Percentiles rank a stretch among this genome's conserved stretches.
Evolutionary conservation across 2,113 vertebrate genomes (phyloP).

Genomic region (Trichechus manatus): DNA sequence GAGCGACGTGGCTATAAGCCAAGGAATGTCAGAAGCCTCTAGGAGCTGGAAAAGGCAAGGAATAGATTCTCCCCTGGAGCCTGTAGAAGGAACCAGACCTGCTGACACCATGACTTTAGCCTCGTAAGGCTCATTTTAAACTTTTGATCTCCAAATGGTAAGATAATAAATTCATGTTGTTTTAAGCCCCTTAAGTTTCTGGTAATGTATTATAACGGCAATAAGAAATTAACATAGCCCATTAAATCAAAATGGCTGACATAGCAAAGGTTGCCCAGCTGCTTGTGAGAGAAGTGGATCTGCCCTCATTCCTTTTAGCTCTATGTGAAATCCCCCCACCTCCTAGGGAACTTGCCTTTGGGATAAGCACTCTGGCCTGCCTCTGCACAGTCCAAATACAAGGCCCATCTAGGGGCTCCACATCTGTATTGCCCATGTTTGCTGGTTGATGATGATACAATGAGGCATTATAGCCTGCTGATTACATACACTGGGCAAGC

Average conservation of each 20-base stretch:
- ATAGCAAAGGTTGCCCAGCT: background rate
- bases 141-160: background rate
- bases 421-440: background rate
- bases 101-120: background rate
- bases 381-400: background rate
- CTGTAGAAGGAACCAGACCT: constrained; percentile 1
- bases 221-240: background rate
- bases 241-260: constrained; percentile 1
- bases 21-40: background rate
- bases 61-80: background rate
- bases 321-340: background rate
- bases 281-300: background rate
- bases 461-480: background rate
- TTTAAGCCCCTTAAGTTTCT: background rate
- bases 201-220: background rate
- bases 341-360: background rate
- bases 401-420: background rate
- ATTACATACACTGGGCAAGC: background rate
- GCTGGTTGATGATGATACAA: background rate
- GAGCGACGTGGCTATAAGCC: background rate
- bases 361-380: background rate
- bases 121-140: background rate
- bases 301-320: background rate
- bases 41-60: constrained; percentile 18
- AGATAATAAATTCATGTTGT: no score